Base-by-base conservation (phyloP, 2,888 invertebrate genomes). In the Eristalinus sepulchralis region DNA sequence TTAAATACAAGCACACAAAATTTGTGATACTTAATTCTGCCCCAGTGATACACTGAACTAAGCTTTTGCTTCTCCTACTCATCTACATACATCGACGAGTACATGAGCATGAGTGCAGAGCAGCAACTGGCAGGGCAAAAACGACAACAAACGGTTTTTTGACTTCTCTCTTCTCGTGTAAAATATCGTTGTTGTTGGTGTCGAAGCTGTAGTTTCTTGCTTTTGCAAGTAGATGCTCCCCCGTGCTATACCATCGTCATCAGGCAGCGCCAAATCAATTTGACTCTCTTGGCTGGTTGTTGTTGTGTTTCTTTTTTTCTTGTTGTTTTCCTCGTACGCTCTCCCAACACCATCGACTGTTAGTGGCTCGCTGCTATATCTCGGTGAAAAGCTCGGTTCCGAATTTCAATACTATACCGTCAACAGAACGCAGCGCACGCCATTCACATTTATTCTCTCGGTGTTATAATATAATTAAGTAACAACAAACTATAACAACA, bases 341-440 rank as follows among this genome's bases (percentile, higher is more conserved):
- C 76, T 85, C 85, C 10, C 13, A 34, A 34, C 60, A 24, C 55
- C n/a, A 17, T 33, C 64, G 67, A 47, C 39, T 55, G 63, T 66
- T 76, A 72, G 67, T 82, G 24, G 57, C 57, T 57, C 24, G 57
- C 68, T 64, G 78, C 80, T 77, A 85, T 85, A 82, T 73, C 82
- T 82, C 82, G 72, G 63, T 17, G 73, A 85, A 85, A 85, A 85
- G 85, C 85, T 85, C 82, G 77, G 77, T 73, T 85, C 76, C 64
- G 62, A 85, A 85, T 82, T 83, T 89, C 83, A 89, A 88, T 89
- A 89, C 88, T 88, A 88, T 83, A 89, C 88, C 89, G 89, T 89
- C 89, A 89, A 88, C 89, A 88, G 89, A 88, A 88, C 88, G 84
- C 84, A 88, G 86, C 88, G 88, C 89, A 89, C 89, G 89, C 88